Evolutionary conservation across 1,140 invertebrate genomes (phyloP), one percentile per base, ranked within the genome.

Genomic region (Microplitis mediator): DNA sequence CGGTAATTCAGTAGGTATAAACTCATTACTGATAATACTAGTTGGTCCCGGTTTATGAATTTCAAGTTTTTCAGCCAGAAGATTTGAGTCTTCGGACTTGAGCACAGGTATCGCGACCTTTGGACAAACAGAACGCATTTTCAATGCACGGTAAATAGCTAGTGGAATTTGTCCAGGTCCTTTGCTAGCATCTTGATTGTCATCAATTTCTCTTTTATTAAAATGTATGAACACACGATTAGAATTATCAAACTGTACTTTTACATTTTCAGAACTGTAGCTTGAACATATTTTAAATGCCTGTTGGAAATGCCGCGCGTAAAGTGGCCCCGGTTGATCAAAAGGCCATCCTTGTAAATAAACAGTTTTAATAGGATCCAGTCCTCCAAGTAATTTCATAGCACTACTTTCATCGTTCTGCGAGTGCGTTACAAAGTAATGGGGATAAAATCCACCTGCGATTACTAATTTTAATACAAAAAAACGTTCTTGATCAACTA

Each of bases 361-460:
- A 1, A 98, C 93, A 0, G 95, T 95, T 32, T 88, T 91, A 39
- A 88, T 88, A 0, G 95, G 95, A 86, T 97, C 91, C 13, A 91
- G 83, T 0, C 93, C 93, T 31, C 87, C 89, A 0, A 97, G 82
- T 0, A 82, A 79, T 70, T 90, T 91, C 0, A 91, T 86, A 0
- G 92, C 89, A 0, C 90, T 85, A 0, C 87, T 83, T 78, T 95
- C 92, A 14, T 87, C 80, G 0, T 81, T 78, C 70, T 91, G 88
- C 35, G 85, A 76, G 0, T 82, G 86, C 14, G 81, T 77, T 13
- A 92, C 78, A 85, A 95, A 98, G 81, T 95, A 98, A 82, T 97
- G 92, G 0, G 97, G 97, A 88, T 97, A 98, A 85, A 98, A 98
- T 13, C 83, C 85, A 5, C 89, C 89, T 16, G 88, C 88, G n/a